Percentiles rank a stretch among this genome's conserved stretches.
Evolutionary conservation across 2,888 invertebrate genomes (phyloP).

Genomic region (Machimus rusticus): DNA sequence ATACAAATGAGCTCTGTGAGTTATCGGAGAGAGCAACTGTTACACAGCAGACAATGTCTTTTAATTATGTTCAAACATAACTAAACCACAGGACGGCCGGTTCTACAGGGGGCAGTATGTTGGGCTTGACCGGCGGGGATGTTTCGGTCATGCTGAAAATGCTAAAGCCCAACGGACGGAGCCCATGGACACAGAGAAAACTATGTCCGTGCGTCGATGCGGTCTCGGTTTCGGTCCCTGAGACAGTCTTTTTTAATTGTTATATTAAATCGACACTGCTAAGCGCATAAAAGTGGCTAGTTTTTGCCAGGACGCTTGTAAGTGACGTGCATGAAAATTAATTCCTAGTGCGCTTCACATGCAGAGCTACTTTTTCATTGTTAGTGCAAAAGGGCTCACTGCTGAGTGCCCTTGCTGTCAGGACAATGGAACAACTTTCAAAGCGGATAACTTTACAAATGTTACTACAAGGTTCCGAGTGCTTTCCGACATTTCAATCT

Average conservation of each 20-base stretch:
- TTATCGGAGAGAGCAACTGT: constrained; percentile 26
- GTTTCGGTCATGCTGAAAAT: neutral
- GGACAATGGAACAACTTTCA: neutral
- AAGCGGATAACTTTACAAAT: neutral
- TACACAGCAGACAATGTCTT: constrained; percentile 37
- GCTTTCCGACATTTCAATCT: neutral
- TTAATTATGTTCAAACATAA: constrained; percentile 40
- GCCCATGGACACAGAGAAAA: neutral
- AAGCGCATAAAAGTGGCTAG: neutral
- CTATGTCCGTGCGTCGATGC: neutral
- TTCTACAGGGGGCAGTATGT: neutral
- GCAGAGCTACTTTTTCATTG: neutral
- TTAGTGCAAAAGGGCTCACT: neutral
- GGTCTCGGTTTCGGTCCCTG: neutral
- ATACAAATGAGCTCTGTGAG: constrained; percentile 37
- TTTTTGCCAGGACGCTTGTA: neutral
- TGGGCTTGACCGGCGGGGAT: neutral
- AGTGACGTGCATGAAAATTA: neutral
- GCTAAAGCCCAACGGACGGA: neutral
- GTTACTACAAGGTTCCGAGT: neutral
- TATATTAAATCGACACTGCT: neutral
- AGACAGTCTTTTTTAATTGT: neutral
- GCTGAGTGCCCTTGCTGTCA: neutral
- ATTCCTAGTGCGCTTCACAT: neutral
- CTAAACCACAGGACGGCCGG: constrained; percentile 15